Evolutionary conservation across 2,888 invertebrate genomes (phyloP).

Genomic region (Eristalis pertinax): DNA sequence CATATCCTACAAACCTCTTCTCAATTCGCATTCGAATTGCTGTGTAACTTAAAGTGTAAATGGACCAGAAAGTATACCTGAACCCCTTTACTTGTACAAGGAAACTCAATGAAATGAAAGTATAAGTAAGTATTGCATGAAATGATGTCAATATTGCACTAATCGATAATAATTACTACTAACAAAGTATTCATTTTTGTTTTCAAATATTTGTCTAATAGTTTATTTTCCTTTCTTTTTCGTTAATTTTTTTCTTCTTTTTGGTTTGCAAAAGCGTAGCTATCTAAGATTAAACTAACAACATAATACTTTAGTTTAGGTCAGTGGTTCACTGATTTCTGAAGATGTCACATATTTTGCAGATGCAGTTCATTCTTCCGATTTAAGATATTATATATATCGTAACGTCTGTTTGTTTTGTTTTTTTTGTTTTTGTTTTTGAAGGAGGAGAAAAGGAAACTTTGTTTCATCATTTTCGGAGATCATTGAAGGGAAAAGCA

Average conservation of each 20-base stretch:
- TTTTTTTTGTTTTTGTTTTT: neutral
- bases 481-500: conserved; percentile 32
- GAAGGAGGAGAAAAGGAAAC: neutral
- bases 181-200: conserved; percentile 51
- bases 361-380: conserved; percentile 36
- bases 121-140: conserved; percentile 18
- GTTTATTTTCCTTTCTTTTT: conserved; percentile 12
- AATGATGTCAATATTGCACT: conserved; percentile 61
- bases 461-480: neutral
- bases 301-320: conserved; percentile 65
- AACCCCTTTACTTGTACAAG: conserved; percentile 39
- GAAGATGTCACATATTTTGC: conserved; percentile 42
- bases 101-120: conserved; percentile 9
- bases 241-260: conserved; percentile 7
- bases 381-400: neutral
- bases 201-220: conserved; percentile 68
- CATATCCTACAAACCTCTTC: no score
- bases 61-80: neutral
- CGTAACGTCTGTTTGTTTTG: neutral
- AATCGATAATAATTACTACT: conserved; percentile 37
- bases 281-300: conserved; percentile 70
- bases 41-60: no score
- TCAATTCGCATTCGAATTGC: no score
- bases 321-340: conserved; percentile 45
- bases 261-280: conserved; percentile 54